Conservation (phyloP, 2,113 vertebrate genomes). For the Rafetus swinhoei region DNA sequence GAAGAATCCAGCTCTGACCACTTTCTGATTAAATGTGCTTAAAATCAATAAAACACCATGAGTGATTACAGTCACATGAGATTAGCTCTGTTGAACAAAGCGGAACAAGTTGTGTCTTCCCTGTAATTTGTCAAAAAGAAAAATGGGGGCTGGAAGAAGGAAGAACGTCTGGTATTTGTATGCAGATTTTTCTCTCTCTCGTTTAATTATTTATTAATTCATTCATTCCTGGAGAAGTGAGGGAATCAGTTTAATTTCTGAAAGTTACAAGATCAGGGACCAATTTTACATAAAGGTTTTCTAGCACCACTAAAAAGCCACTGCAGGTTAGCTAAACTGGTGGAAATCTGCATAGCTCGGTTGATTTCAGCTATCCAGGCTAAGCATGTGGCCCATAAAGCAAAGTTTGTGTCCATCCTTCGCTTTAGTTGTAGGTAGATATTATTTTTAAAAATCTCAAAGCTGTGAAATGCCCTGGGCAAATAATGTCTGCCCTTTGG, state of each 20-base stretch:
- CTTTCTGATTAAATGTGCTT: constrained; percentile 86
- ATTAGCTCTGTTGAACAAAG: constrained; percentile 80
- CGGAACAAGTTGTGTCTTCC: constrained; percentile 74
- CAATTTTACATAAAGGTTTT: constrained; percentile 48
- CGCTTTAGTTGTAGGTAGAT: background rate
- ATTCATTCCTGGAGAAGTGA: constrained; percentile 34
- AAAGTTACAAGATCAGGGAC: constrained; percentile 64
- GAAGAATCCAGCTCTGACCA: constrained; percentile 80
- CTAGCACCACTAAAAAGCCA: constrained; percentile 40
- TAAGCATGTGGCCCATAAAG: background rate
- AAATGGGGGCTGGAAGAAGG: constrained; percentile 70
- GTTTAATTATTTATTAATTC: constrained; percentile 40
- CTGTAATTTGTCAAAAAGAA: constrained; percentile 78
- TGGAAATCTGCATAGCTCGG: constrained; percentile 8
- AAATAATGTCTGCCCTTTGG: background rate
- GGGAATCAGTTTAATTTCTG: constrained; percentile 59
- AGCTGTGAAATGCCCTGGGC: rapidly evolving
- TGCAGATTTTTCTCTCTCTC: constrained; percentile 69
- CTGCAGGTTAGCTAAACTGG: background rate
- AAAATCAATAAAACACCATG: constrained; percentile 85
- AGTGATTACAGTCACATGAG: constrained; percentile 81
- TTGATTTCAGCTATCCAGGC: rapidly evolving
- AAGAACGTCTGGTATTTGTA: constrained; percentile 72
- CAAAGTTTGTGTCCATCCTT: background rate
- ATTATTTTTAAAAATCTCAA: background rate